Base-by-base conservation (phyloP, 2,888 invertebrate genomes). In the Lepidocyrtinus sp. region DNA sequence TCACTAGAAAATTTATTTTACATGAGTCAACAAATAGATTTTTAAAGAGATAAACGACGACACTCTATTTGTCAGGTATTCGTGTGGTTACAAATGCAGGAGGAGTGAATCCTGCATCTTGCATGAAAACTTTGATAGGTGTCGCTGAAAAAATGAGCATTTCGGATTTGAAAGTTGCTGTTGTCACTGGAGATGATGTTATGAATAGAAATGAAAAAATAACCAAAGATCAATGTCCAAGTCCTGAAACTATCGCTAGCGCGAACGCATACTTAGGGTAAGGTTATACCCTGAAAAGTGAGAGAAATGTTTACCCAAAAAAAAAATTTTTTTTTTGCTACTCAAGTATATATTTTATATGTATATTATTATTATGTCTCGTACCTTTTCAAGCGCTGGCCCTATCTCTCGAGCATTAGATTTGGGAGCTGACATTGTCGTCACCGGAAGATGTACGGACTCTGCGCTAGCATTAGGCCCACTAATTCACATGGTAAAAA, bases 361-460 rank as follows among this genome's bases (percentile, higher is more conserved):
- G n/a, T n/a, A n/a, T n/a, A n/a, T n/a, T n/a, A n/a, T n/a, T n/a
- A n/a, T n/a, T n/a, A n/a, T n/a, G n/a, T n/a, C n/a, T n/a, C n/a
- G n/a, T n/a, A n/a, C n/a, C n/a, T n/a, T n/a, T 70, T 86, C 36
- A 82, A 90, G 90, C 45, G 90, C 90, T 75, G 89, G 89, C 7
- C 89, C 90, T 1, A 90, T 90, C 68, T 87, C 87, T 9, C 84
- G 87, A 76, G 90, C 90, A 12, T 85, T 90, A 62, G 89, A 89
- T 65, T 85, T 87, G 65, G 90, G 90, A 27, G 90, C 90, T 21
- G 90, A 90, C 86, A 87, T 90, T 70, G 90, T 90, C 1, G 88
- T 90, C n/a, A 90, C 90, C 36, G 90, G 90, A 1, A 83, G 90
- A 67, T 90, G 90, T 88, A 89, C 89, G 7, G 90, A 90, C 86